Base-by-base conservation (phyloP, 2,888 invertebrate species). In the Plusia festucae region DNA sequence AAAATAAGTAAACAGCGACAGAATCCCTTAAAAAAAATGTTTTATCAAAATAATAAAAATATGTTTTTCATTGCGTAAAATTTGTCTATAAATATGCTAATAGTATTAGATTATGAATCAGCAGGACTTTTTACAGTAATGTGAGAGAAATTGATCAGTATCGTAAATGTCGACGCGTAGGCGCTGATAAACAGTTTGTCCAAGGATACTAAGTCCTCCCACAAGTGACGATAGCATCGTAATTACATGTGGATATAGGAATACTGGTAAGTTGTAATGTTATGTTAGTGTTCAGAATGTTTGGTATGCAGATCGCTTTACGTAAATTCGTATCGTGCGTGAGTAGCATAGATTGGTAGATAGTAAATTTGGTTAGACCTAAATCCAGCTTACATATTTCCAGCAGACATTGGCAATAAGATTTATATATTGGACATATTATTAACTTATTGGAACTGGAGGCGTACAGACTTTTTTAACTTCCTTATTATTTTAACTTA, bases 101-200 rank as follows among this genome's bases (percentile, higher is more conserved):
- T n/a, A n/a, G n/a, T n/a, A n/a, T n/a, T n/a, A n/a, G 24, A 3
- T 24, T 24, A 24, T 24, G 5, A 24, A 24, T 24, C 24, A 24
- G 24, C 24, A 3, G 24, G 7, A n/a, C 5, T n/a, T 34, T 15
- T 6, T 4, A 1, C 40, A 40, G 46, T 44, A 16, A n/a, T 52
- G 16, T 18, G 9, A 52, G n/a, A 16, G 34, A 40, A n/a, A 68
- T 16, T 15, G 49, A 20, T 49, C 30, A 32, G 30, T 49, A 49
- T 24, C n/a, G 34, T 60, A 57, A 72, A 70, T 64, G 76, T 58
- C 57, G 59, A 20, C 2, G 58, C 46, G 54, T 70, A 64, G 76
- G 71, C 52, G 52, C 46, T 54, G 46, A 49, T 64, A 52, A 57
- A 76, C 44, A 16, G 51, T 57, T 54, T 13, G n/a, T 8, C 20